Conservation (phyloP, 2,797 vertebrate genomes). For the Artibeus jamaicensis region DNA sequence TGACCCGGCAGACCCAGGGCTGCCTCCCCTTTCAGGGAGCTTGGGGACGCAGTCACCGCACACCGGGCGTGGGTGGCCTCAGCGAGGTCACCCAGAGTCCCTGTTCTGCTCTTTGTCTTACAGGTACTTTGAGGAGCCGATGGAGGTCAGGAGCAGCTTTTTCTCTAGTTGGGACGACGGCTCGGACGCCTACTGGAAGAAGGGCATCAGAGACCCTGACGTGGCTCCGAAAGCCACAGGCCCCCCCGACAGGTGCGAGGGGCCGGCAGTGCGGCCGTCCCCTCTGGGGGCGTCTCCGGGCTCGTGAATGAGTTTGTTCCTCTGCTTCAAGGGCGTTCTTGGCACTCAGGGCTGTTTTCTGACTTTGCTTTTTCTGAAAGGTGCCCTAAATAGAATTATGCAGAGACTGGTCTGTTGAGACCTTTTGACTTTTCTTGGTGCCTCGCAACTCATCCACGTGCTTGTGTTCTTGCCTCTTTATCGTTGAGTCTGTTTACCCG, state of each 20-base stretch:
- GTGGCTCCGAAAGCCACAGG: conserved; percentile 80
- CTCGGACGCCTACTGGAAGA: conserved; percentile 88
- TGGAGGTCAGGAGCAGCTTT: conserved; percentile 83
- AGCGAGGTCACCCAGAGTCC: fast-evolving
- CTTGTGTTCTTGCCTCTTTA: background rate
- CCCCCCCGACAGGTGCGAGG: conserved; percentile 86
- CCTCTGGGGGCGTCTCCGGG: background rate
- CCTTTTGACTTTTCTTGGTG: fast-evolving
- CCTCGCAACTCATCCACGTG: fast-evolving
- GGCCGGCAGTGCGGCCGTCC: fast-evolving
- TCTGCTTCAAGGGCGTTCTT: background rate
- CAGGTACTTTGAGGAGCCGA: conserved; percentile 86
- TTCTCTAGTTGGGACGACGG: conserved; percentile 89
- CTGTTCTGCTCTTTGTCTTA: background rate
- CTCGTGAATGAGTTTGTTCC: background rate
- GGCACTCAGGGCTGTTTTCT: background rate
- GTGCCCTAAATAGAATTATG: fast-evolving
- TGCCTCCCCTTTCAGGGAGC: background rate
- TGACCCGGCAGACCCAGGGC: background rate
- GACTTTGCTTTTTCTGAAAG: background rate
- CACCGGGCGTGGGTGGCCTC: fast-evolving
- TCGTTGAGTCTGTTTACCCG: fast-evolving
- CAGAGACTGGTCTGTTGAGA: fast-evolving
- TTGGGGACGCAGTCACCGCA: too few relatives aligned
- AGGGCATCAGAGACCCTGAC: conserved; percentile 86